Percentiles rank a stretch among this genome's conserved stretches.
Conservation (phyloP, 2,113 vertebrate genomes). For the Grus americana region DNA sequence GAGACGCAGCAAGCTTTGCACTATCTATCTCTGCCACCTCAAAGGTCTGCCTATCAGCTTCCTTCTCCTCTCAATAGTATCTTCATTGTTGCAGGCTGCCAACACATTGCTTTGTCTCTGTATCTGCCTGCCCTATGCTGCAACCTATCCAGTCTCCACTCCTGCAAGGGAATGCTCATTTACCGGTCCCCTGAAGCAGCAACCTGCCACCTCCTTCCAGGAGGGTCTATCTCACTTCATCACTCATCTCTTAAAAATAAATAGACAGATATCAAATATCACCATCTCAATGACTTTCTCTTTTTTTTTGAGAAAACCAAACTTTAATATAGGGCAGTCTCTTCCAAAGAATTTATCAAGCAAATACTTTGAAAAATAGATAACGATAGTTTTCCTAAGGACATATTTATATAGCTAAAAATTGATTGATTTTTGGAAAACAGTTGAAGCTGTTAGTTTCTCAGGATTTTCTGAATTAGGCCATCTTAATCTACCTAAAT, state of each 20-base stretch:
- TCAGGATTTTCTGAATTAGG: neutral
- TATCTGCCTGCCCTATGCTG: neutral
- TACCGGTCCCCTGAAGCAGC: neutral
- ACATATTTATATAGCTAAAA: neutral
- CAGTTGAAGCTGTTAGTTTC: neutral
- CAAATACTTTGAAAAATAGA: neutral
- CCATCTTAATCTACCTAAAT: neutral
- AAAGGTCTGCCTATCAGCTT: neutral
- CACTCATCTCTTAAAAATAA: neutral
- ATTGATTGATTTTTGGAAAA: neutral
- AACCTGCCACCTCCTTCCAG: neutral
- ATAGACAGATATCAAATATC: neutral
- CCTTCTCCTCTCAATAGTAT: neutral
- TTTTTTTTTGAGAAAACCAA: neutral
- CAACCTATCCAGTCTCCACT: fast-evolving
- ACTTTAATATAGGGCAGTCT: neutral
- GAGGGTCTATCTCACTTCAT: neutral
- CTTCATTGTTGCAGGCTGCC: neutral
- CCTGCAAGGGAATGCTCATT: neutral
- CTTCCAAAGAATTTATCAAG: neutral
- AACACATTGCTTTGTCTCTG: fast-evolving
- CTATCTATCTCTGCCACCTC: neutral
- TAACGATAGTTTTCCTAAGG: neutral
- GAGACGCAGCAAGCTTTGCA: neutral
- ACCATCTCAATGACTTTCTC: neutral